Evolutionary conservation across 2,888 invertebrate species (phyloP), one percentile per base, ranked within the genome.

Genomic region (Melanargia galathea): DNA sequence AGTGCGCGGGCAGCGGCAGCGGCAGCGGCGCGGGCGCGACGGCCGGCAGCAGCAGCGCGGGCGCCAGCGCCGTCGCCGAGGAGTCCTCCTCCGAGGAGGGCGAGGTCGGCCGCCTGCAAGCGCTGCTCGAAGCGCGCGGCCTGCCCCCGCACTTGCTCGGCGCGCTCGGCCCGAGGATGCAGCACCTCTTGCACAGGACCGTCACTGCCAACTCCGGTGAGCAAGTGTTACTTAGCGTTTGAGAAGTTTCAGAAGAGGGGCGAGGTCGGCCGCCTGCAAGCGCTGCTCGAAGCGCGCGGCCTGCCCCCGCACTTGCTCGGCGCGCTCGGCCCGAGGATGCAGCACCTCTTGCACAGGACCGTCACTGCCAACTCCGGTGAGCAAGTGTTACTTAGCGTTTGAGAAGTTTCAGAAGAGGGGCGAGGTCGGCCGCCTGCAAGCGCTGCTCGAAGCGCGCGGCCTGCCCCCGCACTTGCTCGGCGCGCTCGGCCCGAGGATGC

Each of bases 81-180:
- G 91, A 91, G 79, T 91, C 91, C 10, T 91, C 91, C 7, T 89
- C 89, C 1, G 98, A 98, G 87, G 98, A 98, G 82, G 97, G 96
- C 75, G 98, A 99, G 89, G 98, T 99, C 81, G 98, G 98, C 43
- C 94, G 98, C 55, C 93, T 99, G 64, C 98, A 99, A 86, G 98
- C 98, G 24, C 90, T 99, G 74, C 92, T 99, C 59, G 99, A 99
- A 89, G 97, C 98, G 13, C 93, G 98, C 71, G 99, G 99, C 26
- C 87, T 99, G 72, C 98, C 99, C n/a, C 98, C 98, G 13, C 98
- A 99, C 83, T 93, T 99, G 67, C 97, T 99, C 76, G 98, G 98
- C 38, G 98, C 98, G 1, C 93, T 99, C 60, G 99, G 97, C 0
- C 98, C 99, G 54, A 93, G 99, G 59, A 97, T 99, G 98, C 98